phyloP scores from a whole-genome alignment of 2,888 invertebrate genomes.

The Leptopterna dolabrata region DNA sequence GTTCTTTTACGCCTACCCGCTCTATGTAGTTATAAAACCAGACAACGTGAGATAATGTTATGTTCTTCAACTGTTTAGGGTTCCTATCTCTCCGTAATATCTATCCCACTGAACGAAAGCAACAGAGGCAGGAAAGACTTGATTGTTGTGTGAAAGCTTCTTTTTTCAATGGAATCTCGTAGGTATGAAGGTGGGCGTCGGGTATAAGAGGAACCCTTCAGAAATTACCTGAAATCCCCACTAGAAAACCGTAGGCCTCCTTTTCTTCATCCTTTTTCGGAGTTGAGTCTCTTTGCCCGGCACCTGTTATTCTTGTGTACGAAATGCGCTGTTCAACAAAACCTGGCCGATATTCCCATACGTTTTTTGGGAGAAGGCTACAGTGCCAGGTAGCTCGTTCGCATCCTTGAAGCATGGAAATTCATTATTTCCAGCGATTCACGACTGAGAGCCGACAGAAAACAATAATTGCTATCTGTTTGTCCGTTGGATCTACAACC shows the following conservation, averaged over 20 bases:
- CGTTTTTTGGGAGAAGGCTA: background rate
- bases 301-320: background rate
- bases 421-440: background rate
- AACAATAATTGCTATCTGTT: no score
- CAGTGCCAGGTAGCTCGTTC: background rate
- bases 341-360: background rate
- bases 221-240: slow-evolving; percentile 49
- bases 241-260: background rate
- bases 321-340: background rate
- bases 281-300: background rate
- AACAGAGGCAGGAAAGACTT: slow-evolving; percentile 44
- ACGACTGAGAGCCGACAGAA: no score
- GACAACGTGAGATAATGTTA: background rate
- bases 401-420: background rate
- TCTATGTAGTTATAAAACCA: background rate
- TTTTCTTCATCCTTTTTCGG: background rate
- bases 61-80: slow-evolving; percentile 1
- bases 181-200: slow-evolving; percentile 43
- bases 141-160: slow-evolving; percentile 53
- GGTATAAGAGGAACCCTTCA: background rate
- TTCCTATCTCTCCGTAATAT: slow-evolving; percentile 23
- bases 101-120: background rate
- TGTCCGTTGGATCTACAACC: no score
- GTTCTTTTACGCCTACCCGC: no score
- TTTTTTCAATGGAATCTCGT: slow-evolving; percentile 40